Base-by-base conservation (phyloP, 2,797 vertebrate species). In the Chaunax sp. region DNA sequence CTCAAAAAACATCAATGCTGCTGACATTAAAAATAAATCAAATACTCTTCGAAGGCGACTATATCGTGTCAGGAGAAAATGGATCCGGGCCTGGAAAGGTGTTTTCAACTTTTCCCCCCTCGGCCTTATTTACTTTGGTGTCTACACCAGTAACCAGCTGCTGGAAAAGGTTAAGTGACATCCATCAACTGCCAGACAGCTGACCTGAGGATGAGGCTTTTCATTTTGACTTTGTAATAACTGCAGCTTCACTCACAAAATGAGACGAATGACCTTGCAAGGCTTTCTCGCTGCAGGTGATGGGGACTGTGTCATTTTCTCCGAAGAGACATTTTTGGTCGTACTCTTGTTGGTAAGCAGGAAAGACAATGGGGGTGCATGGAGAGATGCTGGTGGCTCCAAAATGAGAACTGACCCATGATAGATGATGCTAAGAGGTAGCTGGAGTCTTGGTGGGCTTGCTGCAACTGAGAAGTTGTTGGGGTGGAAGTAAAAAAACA, bases 171-270 rank as follows among this genome's bases (percentile, higher is more conserved):
- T 89, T 86, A 87, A 88, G 85, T 81, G 84, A 87, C 88, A 90
- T 90, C 90, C 86, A 89, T 92, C 91, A 90, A 1, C 80, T 86
- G 85, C 86, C 87, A 80, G 84, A 60, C 83, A 1, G 77, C 77
- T 81, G 86, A 88, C 85, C 88, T 7, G 62, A 78, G 85, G 81
- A 91, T 81, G 89, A 89, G 78, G 80, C 85, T 90, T 85, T 88
- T 89, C 89, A 90, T 90, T 90, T 76, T 81, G 85, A 87, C 87
- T 87, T 83, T 86, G 86, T 91, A 90, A 91, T 91, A 91, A 87
- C 90, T 77, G 78, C 77, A 23, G 85, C 83, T 85, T 72, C 59
- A 33, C 83, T 80, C 81, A 4, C 82, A 82, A 86, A 88, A 89
- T 90, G 87, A 90, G 89, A 92, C 75, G 66, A 85, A 90, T 90